phyloP scores from a whole-genome alignment of 2,113 vertebrate genomes.

The Epinephelus cyanopodus region DNA sequence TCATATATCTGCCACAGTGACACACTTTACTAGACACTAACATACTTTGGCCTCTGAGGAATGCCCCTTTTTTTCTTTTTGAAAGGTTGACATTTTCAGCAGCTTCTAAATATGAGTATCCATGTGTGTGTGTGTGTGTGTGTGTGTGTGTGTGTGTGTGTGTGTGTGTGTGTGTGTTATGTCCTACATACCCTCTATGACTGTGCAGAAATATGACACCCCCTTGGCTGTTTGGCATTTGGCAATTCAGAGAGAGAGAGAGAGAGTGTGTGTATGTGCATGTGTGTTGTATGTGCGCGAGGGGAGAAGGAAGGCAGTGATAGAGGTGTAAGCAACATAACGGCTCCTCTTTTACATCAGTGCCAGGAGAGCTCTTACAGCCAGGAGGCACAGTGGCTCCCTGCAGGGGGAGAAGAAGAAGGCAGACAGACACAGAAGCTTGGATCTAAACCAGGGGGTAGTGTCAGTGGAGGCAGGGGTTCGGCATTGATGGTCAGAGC shows the following conservation, averaged over 20 bases:
- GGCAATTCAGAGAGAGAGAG: constrained; percentile 30
- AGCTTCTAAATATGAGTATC: constrained; percentile 60
- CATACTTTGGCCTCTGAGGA: constrained; percentile 47
- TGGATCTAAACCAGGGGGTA: constrained; percentile 24
- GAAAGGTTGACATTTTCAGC: constrained; percentile 67
- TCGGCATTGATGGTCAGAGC: background rate
- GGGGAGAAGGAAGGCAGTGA: constrained; percentile 20
- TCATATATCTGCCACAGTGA: background rate
- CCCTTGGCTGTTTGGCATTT: constrained; percentile 75
- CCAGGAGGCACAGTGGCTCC: constrained; percentile 18
- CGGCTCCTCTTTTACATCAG: constrained; percentile 45
- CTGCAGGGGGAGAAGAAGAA: constrained; percentile 9
- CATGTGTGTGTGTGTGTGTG: constrained; percentile 57
- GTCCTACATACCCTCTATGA: constrained; percentile 72
- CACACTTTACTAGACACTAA: constrained; percentile 1
- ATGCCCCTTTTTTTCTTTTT: constrained; percentile 48
- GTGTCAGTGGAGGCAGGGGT: constrained; percentile 8
- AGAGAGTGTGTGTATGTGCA: constrained; percentile 5
- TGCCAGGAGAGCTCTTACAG: constrained; percentile 38
- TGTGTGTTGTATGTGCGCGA: background rate
- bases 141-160: constrained; percentile 47
- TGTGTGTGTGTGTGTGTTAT: constrained; percentile 10
- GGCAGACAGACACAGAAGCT: constrained; percentile 23
- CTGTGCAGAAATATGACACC: constrained; percentile 79
- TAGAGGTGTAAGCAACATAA: constrained; percentile 45